phyloP scores from a whole-genome alignment of 2,797 vertebrate species.

The Tiaroga cobitis region DNA sequence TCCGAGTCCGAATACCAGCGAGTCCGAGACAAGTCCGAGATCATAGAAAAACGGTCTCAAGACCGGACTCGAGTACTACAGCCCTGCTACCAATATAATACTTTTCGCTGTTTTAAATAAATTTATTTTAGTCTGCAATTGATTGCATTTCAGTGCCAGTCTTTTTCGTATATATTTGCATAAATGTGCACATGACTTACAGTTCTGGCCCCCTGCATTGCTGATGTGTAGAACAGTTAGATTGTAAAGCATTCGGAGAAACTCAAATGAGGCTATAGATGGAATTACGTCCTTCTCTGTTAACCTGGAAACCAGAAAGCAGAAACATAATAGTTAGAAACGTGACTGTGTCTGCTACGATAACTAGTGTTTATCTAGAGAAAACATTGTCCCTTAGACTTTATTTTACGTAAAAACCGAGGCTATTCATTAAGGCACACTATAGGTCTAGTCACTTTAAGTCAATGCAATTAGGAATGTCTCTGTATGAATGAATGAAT shows the following conservation, averaged over 20 bases:
- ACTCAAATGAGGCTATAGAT: slow-evolving; percentile 76
- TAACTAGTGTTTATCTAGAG: background rate
- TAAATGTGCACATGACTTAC: slow-evolving; percentile 70
- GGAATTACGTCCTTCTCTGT: slow-evolving; percentile 69
- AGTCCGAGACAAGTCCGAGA: no score
- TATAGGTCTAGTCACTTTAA: background rate
- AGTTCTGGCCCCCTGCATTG: slow-evolving; percentile 70
- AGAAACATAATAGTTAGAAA: background rate
- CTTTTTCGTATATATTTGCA: background rate
- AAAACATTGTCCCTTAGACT: background rate
- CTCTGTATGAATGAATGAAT: background rate
- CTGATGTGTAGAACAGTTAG: slow-evolving; percentile 80
- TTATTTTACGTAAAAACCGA: background rate
- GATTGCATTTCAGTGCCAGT: background rate
- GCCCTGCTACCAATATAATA: background rate
- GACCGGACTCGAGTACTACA: no score
- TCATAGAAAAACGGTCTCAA: no score
- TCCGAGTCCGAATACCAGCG: no score
- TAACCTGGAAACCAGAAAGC: slow-evolving; percentile 49
- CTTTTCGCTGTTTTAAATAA: background rate
- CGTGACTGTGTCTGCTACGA: background rate
- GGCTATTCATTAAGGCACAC: slow-evolving; percentile 1
- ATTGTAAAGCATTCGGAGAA: slow-evolving; percentile 86
- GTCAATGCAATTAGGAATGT: background rate
- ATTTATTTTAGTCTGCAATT: background rate